phyloP scores from a whole-genome alignment of 1,140 invertebrate genomes.

The Scaptodrosophila lebanonensis region DNA sequence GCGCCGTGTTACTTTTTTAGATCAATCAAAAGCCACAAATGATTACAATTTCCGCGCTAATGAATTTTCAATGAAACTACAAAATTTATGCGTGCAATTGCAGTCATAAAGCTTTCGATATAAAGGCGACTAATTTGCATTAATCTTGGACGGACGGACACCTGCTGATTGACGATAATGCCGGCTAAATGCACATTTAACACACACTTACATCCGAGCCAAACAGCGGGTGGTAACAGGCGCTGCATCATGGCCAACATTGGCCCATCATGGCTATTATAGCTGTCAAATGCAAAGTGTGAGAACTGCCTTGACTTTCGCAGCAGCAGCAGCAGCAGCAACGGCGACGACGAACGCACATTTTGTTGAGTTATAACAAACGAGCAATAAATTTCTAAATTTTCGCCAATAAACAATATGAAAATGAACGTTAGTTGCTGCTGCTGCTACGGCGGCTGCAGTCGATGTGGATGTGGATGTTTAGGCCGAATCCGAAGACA shows the following conservation, averaged over 20 bases:
- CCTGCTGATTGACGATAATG: constrained; percentile 60
- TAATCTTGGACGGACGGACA: constrained; percentile 48
- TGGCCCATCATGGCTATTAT: constrained; percentile 51
- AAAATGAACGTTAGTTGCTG: constrained; percentile 64
- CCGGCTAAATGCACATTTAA: constrained; percentile 57
- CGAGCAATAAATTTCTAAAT: constrained; percentile 71
- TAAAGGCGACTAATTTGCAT: constrained; percentile 42
- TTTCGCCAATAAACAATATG: constrained; percentile 72
- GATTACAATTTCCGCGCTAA: no score
- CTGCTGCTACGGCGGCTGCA: constrained; percentile 10
- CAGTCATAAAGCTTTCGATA: background rate
- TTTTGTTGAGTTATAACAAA: constrained; percentile 49
- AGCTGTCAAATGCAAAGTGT: constrained; percentile 58
- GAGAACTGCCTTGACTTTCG: constrained; percentile 55
- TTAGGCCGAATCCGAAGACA: no score
- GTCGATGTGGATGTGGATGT: background rate
- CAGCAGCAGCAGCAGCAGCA: no score
- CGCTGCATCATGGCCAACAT: constrained; percentile 32
- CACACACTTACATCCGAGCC: constrained; percentile 19
- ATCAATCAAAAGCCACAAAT: no score
- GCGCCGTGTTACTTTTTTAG: no score
- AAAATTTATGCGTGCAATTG: constrained; percentile 7
- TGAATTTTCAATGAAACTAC: constrained; percentile 26
- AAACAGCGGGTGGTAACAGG: background rate
- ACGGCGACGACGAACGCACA: constrained; percentile 50